These are phyloP conservation scores for Ectemnius lituratus DNA, from an alignment of 2,888 invertebrate species.

Conservation along the genomic window DNA sequence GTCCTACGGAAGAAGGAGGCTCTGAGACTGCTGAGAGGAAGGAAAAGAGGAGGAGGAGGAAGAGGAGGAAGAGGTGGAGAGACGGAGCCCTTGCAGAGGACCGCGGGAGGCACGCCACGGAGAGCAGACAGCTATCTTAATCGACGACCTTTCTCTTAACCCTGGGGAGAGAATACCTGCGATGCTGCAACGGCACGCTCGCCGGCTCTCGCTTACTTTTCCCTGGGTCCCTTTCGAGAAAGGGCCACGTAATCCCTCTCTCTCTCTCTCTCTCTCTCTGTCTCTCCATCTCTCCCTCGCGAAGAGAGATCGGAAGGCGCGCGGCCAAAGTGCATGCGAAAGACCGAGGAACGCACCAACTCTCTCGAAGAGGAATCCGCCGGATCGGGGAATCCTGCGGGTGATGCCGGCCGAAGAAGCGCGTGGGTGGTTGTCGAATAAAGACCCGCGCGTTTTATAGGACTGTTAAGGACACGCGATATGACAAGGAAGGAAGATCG, in stretches of 20 bases:
- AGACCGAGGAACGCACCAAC: conserved; percentile 6
- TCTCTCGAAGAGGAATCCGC: conserved; percentile 25
- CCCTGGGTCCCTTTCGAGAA: conserved; percentile 40
- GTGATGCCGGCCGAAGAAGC: conserved; percentile 58
- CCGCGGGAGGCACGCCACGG: conserved; percentile 50
- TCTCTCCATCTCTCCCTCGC: too few species aligned
- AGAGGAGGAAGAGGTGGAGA: conserved; percentile 9
- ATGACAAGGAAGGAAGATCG: too few species aligned
- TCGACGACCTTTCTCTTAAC: conserved; percentile 72
- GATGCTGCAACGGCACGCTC: conserved; percentile 55
- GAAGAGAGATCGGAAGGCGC: not conserved
- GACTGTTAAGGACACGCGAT: too few species aligned
- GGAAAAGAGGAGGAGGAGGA: conserved; percentile 21
- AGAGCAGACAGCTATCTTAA: conserved; percentile 70
- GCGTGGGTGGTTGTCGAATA: conserved; percentile 74
- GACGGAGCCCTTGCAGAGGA: conserved; percentile 25
- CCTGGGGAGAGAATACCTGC: conserved; percentile 53
- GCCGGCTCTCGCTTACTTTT: conserved; percentile 38
- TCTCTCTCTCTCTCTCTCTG: too few species aligned
- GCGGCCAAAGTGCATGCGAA: not conserved
- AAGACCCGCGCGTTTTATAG: conserved; percentile 45
- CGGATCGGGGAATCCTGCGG: conserved; percentile 58
- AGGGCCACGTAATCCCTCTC: conserved; percentile 16
- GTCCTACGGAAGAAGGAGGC: conserved; percentile 12
- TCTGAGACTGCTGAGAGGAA: not conserved